Conservation (phyloP, 2,113 vertebrate genomes). For the Mormoops blainvillei region DNA sequence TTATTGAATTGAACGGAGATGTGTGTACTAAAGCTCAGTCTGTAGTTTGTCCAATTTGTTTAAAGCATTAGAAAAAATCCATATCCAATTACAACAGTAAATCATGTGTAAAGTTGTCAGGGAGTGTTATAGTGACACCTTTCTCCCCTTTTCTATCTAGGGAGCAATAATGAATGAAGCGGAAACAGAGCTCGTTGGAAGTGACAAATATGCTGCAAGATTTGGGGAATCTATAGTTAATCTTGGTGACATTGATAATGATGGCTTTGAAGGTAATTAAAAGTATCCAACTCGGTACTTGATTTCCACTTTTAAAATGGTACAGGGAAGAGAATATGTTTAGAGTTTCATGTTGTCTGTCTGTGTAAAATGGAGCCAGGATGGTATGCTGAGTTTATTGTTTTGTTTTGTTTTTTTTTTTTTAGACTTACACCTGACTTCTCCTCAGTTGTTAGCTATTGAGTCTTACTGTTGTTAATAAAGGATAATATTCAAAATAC, state of each 20-base stretch:
- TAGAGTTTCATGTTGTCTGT: neutral
- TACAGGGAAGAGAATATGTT: neutral
- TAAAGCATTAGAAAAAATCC: constrained; percentile 56
- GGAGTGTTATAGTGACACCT: neutral
- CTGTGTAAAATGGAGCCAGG: neutral
- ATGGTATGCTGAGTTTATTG: neutral
- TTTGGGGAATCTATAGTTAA: constrained; percentile 93
- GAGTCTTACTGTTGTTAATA: neutral
- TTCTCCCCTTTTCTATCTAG: constrained; percentile 69
- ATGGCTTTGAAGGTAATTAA: constrained; percentile 91
- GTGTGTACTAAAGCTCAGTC: constrained; percentile 46
- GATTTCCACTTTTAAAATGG: neutral
- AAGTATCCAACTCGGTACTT: neutral
- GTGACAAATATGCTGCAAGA: constrained; percentile 88
- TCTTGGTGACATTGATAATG: constrained; percentile 95
- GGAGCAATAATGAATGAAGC: constrained; percentile 85
- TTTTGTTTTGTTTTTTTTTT: neutral
- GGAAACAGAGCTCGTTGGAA: constrained; percentile 84
- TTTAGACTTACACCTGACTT: neutral
- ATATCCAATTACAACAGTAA: constrained; percentile 60
- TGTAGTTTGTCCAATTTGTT: constrained; percentile 51
- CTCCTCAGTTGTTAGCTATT: neutral
- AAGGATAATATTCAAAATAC: neutral
- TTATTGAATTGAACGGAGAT: constrained; percentile 59
- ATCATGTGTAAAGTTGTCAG: constrained; percentile 49